phyloP scores from a whole-genome alignment of 1,140 invertebrate species.

The Diorhabda sublineata region DNA sequence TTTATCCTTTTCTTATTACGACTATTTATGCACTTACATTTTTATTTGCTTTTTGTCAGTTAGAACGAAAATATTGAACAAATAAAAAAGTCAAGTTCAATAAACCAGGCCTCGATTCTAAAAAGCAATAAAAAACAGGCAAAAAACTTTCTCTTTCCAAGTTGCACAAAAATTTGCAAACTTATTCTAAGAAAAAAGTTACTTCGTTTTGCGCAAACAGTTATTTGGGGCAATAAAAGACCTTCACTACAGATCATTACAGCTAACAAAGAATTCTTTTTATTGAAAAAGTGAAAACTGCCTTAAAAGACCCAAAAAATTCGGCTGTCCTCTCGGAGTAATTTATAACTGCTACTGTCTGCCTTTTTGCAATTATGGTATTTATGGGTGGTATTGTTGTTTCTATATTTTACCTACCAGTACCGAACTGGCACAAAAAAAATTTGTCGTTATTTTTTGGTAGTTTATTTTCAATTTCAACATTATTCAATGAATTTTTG shows the following conservation, averaged over 20 bases:
- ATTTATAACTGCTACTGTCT: constrained; percentile 18
- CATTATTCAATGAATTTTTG: too few species aligned
- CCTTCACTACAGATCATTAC: constrained; percentile 21
- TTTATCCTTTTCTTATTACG: too few species aligned
- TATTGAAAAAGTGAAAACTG: constrained; percentile 22
- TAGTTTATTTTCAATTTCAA: too few species aligned
- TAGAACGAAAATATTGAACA: too few species aligned
- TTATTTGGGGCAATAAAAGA: constrained; percentile 19
- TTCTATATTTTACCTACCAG: constrained; percentile 5
- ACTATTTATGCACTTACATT: too few species aligned
- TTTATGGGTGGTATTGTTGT: constrained; percentile 19
- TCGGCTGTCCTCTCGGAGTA: constrained; percentile 8
- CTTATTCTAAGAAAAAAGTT: constrained; percentile 15
- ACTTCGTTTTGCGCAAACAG: constrained; percentile 16
- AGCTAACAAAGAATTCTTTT: constrained; percentile 20
- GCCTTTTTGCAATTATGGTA: constrained; percentile 22
- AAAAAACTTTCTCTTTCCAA: neutral
- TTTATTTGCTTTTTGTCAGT: too few species aligned
- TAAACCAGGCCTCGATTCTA: neutral
- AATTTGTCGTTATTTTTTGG: too few species aligned
- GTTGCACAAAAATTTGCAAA: constrained; percentile 10
- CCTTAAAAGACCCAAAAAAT: constrained; percentile 15
- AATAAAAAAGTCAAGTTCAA: too few species aligned
- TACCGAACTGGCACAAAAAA: too few species aligned
- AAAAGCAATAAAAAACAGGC: neutral